A percentile compares a stretch with the other conserved stretches of the same genome.
Evolutionary conservation across 2,113 vertebrate genomes (phyloP).

Genomic region (Saimiri boliviensis): DNA sequence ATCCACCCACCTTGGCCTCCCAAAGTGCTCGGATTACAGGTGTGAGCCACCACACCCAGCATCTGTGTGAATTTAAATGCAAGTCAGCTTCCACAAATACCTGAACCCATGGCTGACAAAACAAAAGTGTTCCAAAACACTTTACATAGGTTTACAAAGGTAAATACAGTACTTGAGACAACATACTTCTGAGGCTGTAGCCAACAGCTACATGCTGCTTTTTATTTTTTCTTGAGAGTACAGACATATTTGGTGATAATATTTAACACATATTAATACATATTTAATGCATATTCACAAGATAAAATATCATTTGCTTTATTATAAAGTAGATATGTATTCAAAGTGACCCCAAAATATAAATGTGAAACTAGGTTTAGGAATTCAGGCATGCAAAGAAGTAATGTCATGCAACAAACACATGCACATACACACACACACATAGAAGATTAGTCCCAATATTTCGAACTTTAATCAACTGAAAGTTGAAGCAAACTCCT

Average conservation of each 20-base stretch:
- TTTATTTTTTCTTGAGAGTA: neutral
- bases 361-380: neutral
- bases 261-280: neutral
- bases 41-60: no score
- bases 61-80: neutral
- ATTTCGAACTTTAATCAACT: neutral
- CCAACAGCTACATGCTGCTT: neutral
- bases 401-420: neutral
- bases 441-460: neutral
- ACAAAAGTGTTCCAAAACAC: neutral
- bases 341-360: neutral
- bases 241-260: neutral
- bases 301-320: neutral
- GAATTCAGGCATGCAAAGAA: neutral
- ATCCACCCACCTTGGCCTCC: no score
- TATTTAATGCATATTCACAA: neutral
- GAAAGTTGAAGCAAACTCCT: neutral
- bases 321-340: neutral
- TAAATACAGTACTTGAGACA: neutral
- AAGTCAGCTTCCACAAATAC: neutral
- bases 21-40: no score
- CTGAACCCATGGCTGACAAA: neutral
- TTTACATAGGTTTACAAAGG: neutral
- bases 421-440: neutral
- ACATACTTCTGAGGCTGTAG: neutral